Conservation (phyloP, 2,797 vertebrate species). For the Melanotaenia nigrans region DNA sequence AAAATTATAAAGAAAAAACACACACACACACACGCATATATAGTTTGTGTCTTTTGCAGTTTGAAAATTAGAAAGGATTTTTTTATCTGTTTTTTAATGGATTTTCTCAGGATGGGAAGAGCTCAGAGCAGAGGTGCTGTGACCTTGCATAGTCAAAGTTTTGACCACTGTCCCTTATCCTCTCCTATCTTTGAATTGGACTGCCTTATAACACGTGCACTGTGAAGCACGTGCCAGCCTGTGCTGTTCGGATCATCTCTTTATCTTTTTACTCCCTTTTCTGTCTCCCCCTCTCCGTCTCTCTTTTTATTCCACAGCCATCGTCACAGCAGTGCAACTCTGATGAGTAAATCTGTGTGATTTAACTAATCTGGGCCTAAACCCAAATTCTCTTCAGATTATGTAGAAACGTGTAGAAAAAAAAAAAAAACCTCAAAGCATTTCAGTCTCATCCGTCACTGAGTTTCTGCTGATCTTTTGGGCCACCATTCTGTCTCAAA, state of each 20-base stretch:
- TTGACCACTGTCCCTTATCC: slow-evolving; percentile 12
- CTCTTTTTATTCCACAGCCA: slow-evolving; percentile 16
- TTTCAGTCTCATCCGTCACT: not conserved
- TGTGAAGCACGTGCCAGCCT: slow-evolving; percentile 38
- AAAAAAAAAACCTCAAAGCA: not conserved
- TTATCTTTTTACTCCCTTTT: slow-evolving; percentile 5
- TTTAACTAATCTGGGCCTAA: slow-evolving; percentile 53
- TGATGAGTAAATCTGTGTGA: slow-evolving; percentile 32
- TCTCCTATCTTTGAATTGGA: slow-evolving; percentile 10
- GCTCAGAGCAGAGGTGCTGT: slow-evolving; percentile 26
- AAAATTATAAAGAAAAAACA: not conserved
- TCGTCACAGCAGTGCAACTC: not conserved
- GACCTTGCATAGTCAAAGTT: slow-evolving; percentile 5
- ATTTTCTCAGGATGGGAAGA: slow-evolving; percentile 8
- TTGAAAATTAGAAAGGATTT: slow-evolving; percentile 1
- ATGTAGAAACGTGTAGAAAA: not conserved
- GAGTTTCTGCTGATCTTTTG: not conserved
- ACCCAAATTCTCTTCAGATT: slow-evolving; percentile 33
- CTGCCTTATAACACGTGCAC: slow-evolving; percentile 40
- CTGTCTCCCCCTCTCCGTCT: not conserved
- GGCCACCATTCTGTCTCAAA: not conserved
- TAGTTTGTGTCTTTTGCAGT: not conserved
- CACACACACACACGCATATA: not conserved
- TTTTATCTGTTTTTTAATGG: not conserved
- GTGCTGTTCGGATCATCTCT: slow-evolving; percentile 36